phyloP scores from a whole-genome alignment of 2,888 invertebrate genomes.

The Pyralis farinalis region DNA sequence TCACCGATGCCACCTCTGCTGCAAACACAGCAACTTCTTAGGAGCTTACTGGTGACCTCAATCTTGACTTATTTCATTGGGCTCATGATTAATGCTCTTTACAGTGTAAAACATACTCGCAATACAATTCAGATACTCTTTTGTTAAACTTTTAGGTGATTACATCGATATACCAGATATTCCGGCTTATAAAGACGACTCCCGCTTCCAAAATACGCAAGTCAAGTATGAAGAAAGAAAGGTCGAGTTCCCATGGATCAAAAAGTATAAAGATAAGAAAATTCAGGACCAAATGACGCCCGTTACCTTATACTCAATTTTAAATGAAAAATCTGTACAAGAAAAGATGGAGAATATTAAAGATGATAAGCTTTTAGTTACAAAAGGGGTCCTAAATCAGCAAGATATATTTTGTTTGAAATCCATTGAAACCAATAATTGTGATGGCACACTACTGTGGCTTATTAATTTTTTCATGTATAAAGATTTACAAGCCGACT shows the following conservation, averaged over 20 bases:
- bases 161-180: slow-evolving; percentile 32
- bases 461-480: slow-evolving; percentile 36
- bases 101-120: too few relatives aligned
- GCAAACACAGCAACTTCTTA: too few relatives aligned
- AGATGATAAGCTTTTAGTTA: slow-evolving; percentile 15
- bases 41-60: too few relatives aligned
- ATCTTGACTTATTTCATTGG: too few relatives aligned
- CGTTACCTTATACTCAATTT: slow-evolving; percentile 3
- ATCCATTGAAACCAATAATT: slow-evolving; percentile 29
- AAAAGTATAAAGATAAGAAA: slow-evolving; percentile 12
- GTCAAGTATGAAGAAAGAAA: too few relatives aligned
- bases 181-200: slow-evolving; percentile 43
- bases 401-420: slow-evolving; percentile 39
- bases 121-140: too few relatives aligned
- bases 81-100: too few relatives aligned
- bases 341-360: slow-evolving; percentile 11
- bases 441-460: slow-evolving; percentile 38
- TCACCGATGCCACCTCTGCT: too few relatives aligned
- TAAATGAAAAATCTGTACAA: slow-evolving; percentile 14
- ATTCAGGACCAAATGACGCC: neutral
- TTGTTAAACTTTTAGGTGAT: slow-evolving; percentile 37
- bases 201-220: slow-evolving; percentile 34
- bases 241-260: slow-evolving; percentile 25
- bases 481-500: slow-evolving; percentile 38
- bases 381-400: slow-evolving; percentile 27